These are phyloP conservation scores for Clanis bilineata DNA, from an alignment of 2,888 invertebrate genomes.

Conservation along the genomic window DNA sequence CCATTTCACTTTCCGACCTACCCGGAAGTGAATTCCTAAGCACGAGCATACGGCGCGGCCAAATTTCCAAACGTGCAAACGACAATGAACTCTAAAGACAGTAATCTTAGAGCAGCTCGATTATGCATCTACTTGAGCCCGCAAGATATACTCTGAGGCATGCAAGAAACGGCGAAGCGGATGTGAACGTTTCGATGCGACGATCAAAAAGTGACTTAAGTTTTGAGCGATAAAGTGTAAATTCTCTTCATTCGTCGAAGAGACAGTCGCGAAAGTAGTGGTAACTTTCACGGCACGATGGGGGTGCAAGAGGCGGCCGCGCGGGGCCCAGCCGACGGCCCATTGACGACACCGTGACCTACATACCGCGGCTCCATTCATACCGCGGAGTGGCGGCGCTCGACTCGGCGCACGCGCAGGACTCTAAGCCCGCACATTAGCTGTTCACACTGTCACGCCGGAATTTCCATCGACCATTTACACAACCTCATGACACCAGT, in stretches of 20 bases:
- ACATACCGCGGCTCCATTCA: constrained; percentile 80
- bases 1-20: constrained; percentile 82
- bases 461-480: constrained; percentile 73
- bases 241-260: constrained; percentile 51
- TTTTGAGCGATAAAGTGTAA: constrained; percentile 68
- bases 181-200: constrained; percentile 68
- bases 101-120: constrained; percentile 46
- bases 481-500: constrained; percentile 60
- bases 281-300: constrained; percentile 79
- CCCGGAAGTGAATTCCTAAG: constrained; percentile 83
- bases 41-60: constrained; percentile 77
- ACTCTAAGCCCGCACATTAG: constrained; percentile 58
- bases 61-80: constrained; percentile 51
- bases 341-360: constrained; percentile 82
- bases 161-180: constrained; percentile 75
- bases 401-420: constrained; percentile 60
- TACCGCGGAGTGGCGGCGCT: constrained; percentile 54
- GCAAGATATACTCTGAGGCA: constrained; percentile 60
- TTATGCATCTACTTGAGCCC: constrained; percentile 30
- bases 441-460: constrained; percentile 54
- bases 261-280: constrained; percentile 79
- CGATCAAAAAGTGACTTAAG: constrained; percentile 70
- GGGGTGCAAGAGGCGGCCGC: constrained; percentile 72
- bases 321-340: constrained; percentile 72
- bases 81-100: constrained; percentile 51